phyloP scores from a whole-genome alignment of 1,140 invertebrate genomes.

The Sarcophaga bullata region DNA sequence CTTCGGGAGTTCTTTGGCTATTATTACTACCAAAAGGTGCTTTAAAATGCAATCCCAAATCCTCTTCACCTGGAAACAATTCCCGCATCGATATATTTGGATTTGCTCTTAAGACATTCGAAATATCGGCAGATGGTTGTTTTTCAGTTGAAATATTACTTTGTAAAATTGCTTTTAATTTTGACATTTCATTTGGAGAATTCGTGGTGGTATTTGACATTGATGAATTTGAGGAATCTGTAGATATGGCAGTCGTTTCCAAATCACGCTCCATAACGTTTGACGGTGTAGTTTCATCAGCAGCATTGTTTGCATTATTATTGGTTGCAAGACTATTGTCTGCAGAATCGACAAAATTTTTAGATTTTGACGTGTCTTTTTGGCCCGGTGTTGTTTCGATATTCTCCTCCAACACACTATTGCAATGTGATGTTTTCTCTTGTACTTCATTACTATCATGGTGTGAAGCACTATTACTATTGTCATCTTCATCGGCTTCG shows the following conservation, averaged over 20 bases:
- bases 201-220: slow-evolving; percentile 46
- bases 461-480: slow-evolving; percentile 54
- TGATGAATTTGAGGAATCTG: slow-evolving; percentile 48
- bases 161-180: slow-evolving; percentile 61
- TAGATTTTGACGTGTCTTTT: slow-evolving; percentile 24
- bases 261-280: slow-evolving; percentile 47
- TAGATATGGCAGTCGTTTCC: slow-evolving; percentile 44
- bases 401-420: background rate
- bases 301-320: slow-evolving; percentile 42
- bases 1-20: slow-evolving; percentile 73
- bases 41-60: slow-evolving; percentile 78
- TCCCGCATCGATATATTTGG: slow-evolving; percentile 83
- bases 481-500: slow-evolving; percentile 58
- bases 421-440: slow-evolving; percentile 46
- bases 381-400: background rate
- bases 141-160: slow-evolving; percentile 22
- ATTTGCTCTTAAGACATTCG: slow-evolving; percentile 73
- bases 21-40: slow-evolving; percentile 60
- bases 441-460: slow-evolving; percentile 68
- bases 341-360: background rate
- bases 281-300: background rate
- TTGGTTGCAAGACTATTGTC: background rate
- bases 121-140: slow-evolving; percentile 60
- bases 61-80: slow-evolving; percentile 81
- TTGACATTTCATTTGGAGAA: slow-evolving; percentile 53